Base-by-base conservation (phyloP, 2,888 invertebrate genomes). In the Onthophagus sagittarius region DNA sequence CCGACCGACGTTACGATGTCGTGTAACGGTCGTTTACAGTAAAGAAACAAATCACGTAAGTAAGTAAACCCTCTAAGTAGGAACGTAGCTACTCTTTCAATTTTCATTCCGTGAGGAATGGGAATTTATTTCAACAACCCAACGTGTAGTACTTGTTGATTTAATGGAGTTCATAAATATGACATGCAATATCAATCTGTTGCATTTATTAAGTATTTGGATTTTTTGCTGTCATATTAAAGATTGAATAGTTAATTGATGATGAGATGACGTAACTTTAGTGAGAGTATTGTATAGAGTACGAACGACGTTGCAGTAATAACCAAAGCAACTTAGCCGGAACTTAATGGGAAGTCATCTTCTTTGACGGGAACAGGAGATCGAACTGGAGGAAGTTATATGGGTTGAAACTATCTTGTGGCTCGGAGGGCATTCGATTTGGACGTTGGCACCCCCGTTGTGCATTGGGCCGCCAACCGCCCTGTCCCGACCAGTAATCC, bases 401-500 rank as follows among this genome's bases (percentile, higher is more conserved):
- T 63, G 63, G n/a, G 15, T 11, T 53, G 39, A 53, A 53, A 53
- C 39, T 53, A 53, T 53, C 39, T 53, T 53, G 39, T 11, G 11
- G 39, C 39, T 53, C 39, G 11, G 1, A 4, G 39, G 11, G 70
- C 70, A 62, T 70, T 67, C 67, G 23, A 67, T 67, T 67, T 32
- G 14, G 23, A 9, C 53, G 63, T 23, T 33, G 53, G 31, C 72
- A 32, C 4, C 71, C 63, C 11, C 64, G 31, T 13, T 63, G 67
- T 65, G 53, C 72, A 64, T 64, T 32, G 9, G 39, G n/a, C 23
- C 4, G n/a, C 23, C 4, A 23, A 67, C 67, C 23, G 23, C 67
- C 32, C 39, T 53, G 39, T 53, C 39, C 39, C 67, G 67, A 32
- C 23, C 67, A 67, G 67, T 67, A 15, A 67, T 67, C 67, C 67